Base-by-base conservation (phyloP, 2,113 vertebrate genomes). In the Hippocampus abdominalis region DNA sequence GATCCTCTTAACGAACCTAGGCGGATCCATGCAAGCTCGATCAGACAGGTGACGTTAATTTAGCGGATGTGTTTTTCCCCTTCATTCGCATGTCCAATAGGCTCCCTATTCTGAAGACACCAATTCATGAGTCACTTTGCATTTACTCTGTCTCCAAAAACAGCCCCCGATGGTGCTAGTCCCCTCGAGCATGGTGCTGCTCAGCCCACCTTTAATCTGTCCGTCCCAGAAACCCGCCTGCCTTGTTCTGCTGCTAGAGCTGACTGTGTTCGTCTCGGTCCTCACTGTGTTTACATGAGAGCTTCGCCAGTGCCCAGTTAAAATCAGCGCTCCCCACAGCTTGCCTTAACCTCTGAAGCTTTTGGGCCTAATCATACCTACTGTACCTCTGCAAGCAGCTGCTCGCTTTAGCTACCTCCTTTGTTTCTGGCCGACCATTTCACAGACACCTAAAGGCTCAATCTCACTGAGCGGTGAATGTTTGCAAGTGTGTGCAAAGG, bases 131-230 rank as follows among this genome's bases (percentile, higher is more conserved):
- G 4, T 60, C 54, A 69, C 60, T 39, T 72, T 61, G 36, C 66
- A n/a, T 77, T 87, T 77, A 71, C 71, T 77, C 74, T 78, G 77
- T 85, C 83, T 81, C 83, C 44, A 61, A 73, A 88, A 89, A 86
- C 78, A 78, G 67, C 78, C 84, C 71, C 84, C 86, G 86, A 91
- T 88, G 89, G 87, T 84, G 85, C 82, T 84, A 4, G 80, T 78
- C 82, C 84, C 84, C 67, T 84, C 68, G 70, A 80, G 72, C 79
- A 76, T 79, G 21, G 36, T 25, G 77, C 77, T 77, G 80, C 82
- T 80, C 81, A 71, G 82, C 72, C 56, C 66, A 15, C 56, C 78
- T 56, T 66, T 49, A 66, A 36, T 66, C 68, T 54, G 65, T 75
- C 77, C 74, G 59, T 62, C 78, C 75, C 66, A 70, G 71, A 81